A percentile compares a stretch with the other conserved stretches of the same genome.
Conservation (phyloP, 2,888 invertebrate genomes). For the Limnephilus rhombicus region DNA sequence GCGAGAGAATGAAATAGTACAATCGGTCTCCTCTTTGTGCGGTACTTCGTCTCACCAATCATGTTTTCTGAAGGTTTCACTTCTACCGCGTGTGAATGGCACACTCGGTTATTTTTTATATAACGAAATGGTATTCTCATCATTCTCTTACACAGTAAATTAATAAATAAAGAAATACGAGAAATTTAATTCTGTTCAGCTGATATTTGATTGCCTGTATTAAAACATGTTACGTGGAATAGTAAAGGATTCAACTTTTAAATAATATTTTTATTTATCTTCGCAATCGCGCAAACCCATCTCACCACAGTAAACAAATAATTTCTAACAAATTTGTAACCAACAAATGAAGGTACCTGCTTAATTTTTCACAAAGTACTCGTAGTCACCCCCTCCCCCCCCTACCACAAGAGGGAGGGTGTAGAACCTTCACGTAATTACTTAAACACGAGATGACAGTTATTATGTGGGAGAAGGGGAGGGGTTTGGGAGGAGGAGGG, state of each 20-base stretch:
- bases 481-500: not conserved
- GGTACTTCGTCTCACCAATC: too few species aligned
- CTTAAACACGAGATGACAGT: slow-evolving; percentile 1
- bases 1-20: too few species aligned
- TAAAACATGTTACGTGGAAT: too few species aligned
- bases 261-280: not conserved
- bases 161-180: too few species aligned
- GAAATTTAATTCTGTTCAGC: too few species aligned
- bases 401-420: not conserved
- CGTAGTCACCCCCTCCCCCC: not conserved
- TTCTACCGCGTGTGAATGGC: too few species aligned
- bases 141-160: too few species aligned
- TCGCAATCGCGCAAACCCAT: not conserved
- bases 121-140: too few species aligned
- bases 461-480: not conserved
- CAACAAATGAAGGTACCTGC: not conserved
- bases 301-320: not conserved
- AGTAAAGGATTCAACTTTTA: not conserved
- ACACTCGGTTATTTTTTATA: too few species aligned
- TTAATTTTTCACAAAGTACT: not conserved
- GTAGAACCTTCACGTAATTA: not conserved
- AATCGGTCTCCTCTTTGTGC: too few species aligned
- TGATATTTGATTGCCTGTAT: too few species aligned
- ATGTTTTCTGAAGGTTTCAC: too few species aligned
- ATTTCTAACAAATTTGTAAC: not conserved